These are phyloP conservation scores for Drosophila ficusphila DNA, from an alignment of 1,140 invertebrate species.

Conservation along the genomic window DNA sequence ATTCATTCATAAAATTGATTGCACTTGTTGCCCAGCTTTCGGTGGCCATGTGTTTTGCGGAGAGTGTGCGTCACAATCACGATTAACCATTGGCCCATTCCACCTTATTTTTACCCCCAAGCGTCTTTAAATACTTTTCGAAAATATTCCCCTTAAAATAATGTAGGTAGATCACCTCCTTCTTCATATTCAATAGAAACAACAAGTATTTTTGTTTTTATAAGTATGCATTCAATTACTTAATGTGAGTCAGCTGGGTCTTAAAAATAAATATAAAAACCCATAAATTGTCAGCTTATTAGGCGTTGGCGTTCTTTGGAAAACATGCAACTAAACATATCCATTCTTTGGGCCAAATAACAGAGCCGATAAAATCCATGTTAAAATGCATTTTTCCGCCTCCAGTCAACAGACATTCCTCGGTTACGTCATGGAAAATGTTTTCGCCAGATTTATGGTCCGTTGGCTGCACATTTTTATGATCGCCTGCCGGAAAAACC, in stretches of 20 bases:
- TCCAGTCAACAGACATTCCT: conserved; percentile 42
- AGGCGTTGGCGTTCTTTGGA: neutral
- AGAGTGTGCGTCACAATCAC: conserved; percentile 27
- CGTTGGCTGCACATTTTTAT: conserved; percentile 67
- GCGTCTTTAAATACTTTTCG: too few relatives aligned
- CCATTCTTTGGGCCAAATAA: neutral
- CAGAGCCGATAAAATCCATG: conserved; percentile 21
- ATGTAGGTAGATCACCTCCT: too few relatives aligned
- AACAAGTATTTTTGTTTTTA: too few relatives aligned
- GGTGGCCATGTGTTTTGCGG: conserved; percentile 48
- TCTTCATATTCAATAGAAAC: too few relatives aligned
- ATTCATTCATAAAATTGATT: conserved; percentile 82
- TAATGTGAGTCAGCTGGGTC: too few relatives aligned
- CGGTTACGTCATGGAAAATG: conserved; percentile 55
- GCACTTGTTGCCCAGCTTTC: conserved; percentile 57
- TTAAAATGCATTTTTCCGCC: conserved; percentile 36
- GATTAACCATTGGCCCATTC: conserved; percentile 13
- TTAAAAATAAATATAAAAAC: too few relatives aligned
- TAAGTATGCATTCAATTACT: too few relatives aligned
- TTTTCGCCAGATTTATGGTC: conserved; percentile 60
- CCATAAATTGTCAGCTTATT: neutral
- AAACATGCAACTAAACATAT: neutral
- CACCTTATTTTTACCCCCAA: too few relatives aligned
- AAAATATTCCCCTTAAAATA: too few relatives aligned
- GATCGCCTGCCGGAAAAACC: conserved; percentile 60